Evolutionary conservation across 2,113 vertebrate species (phyloP).

Genomic region (Nettapus auritus): DNA sequence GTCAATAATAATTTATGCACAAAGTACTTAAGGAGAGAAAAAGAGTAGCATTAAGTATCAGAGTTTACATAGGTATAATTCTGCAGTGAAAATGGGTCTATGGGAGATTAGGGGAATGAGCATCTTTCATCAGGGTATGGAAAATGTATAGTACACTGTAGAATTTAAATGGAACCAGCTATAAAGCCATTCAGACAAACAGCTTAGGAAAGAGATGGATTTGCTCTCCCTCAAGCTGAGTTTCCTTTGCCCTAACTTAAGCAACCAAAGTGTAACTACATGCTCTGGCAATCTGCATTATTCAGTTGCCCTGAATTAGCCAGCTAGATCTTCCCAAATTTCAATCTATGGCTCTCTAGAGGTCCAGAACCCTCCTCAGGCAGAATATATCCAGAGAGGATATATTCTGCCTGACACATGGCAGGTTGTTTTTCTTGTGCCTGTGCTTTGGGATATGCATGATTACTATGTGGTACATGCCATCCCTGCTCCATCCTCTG

Average conservation of each 20-base stretch:
- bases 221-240: neutral
- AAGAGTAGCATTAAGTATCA: neutral
- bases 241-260: neutral
- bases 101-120: neutral
- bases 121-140: neutral
- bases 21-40: neutral
- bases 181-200: neutral
- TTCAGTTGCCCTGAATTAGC: neutral
- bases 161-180: neutral
- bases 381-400: fast-evolving
- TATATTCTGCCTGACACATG: too few relatives aligned
- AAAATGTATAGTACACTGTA: fast-evolving
- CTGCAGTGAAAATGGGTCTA: neutral
- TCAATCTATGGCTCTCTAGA: fast-evolving
- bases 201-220: neutral
- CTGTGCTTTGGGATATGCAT: neutral
- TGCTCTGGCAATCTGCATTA: neutral
- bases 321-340: neutral
- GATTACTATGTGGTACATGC: fast-evolving
- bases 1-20: neutral
- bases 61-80: neutral
- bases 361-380: fast-evolving
- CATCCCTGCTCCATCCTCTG: neutral
- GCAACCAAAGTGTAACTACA: neutral
- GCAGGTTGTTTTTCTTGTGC: neutral